phyloP scores from a whole-genome alignment of 2,888 invertebrate genomes.

The Ephialtes manifestator region DNA sequence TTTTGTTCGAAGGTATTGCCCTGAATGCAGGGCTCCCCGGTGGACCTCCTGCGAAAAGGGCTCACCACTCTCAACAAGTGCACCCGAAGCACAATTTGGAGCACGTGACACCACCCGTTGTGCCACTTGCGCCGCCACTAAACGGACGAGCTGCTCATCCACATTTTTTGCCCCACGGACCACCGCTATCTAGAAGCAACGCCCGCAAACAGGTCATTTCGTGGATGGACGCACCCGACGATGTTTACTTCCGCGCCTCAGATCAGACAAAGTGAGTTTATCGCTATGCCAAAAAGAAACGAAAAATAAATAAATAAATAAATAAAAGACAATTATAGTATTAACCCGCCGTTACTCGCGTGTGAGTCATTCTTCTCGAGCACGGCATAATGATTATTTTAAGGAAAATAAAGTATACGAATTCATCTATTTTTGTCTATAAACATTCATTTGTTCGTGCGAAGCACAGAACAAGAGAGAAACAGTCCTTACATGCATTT shows the following conservation, averaged over 20 bases:
- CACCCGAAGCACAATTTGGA: conserved; percentile 82
- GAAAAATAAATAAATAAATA: background rate
- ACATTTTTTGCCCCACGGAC: conserved; percentile 82
- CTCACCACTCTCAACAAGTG: conserved; percentile 81
- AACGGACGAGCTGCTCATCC: conserved; percentile 83
- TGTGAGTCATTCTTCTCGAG: background rate
- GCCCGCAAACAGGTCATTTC: conserved; percentile 96
- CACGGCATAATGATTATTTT: conserved; percentile 42
- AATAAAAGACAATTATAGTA: background rate
- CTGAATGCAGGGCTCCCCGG: conserved; percentile 81
- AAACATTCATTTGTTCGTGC: conserved; percentile 43
- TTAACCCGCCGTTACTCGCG: conserved; percentile 15
- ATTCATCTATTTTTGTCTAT: conserved; percentile 43
- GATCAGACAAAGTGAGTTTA: conserved; percentile 94
- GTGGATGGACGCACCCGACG: conserved; percentile 99
- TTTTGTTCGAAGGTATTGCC: conserved; percentile 80
- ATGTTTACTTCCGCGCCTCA: conserved; percentile 97
- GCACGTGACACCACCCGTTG: conserved; percentile 78
- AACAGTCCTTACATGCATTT: conserved; percentile 15
- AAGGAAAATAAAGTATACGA: conserved; percentile 49
- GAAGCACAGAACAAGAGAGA: conserved; percentile 6
- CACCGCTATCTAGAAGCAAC: conserved; percentile 92
- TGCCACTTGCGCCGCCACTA: conserved; percentile 82
- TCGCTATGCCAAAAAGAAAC: background rate
- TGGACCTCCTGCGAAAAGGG: conserved; percentile 92